Percentiles rank a stretch among this genome's conserved stretches.
These are phyloP conservation scores for Cheilosia grossa DNA, from an alignment of 2,888 invertebrate species.

Conservation along the genomic window DNA sequence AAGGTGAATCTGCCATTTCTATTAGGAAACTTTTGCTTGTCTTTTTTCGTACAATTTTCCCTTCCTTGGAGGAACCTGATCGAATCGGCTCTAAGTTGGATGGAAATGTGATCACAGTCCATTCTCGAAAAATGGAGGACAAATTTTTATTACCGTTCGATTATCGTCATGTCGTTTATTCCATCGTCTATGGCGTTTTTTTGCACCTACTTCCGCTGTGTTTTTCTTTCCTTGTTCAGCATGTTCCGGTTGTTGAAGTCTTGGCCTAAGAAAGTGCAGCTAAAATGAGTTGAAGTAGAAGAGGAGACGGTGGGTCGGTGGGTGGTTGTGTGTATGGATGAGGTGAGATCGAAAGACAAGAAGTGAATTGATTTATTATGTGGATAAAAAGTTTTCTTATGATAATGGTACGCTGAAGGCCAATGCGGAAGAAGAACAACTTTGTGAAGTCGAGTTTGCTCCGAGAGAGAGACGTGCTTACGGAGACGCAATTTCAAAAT, in stretches of 20 bases:
- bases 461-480: slow-evolving; percentile 38
- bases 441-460: slow-evolving; percentile 44
- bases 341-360: slow-evolving; percentile 73
- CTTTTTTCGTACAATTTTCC: not conserved
- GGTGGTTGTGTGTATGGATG: slow-evolving; percentile 44
- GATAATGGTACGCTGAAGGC: slow-evolving; percentile 48
- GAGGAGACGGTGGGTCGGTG: not conserved
- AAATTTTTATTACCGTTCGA: slow-evolving; percentile 75
- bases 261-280: slow-evolving; percentile 49
- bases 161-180: slow-evolving; percentile 71
- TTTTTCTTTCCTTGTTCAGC: slow-evolving; percentile 20
- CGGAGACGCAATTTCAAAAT: slow-evolving; percentile 59
- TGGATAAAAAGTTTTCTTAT: slow-evolving; percentile 71
- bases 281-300: not conserved
- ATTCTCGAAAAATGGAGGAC: slow-evolving; percentile 67
- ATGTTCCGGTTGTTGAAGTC: slow-evolving; percentile 58
- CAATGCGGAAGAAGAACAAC: slow-evolving; percentile 45
- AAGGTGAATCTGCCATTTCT: slow-evolving; percentile 61
- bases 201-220: slow-evolving; percentile 29
- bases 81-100: slow-evolving; percentile 50
- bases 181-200: slow-evolving; percentile 48
- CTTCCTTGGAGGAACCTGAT: slow-evolving; percentile 16
- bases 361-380: slow-evolving; percentile 74
- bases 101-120: slow-evolving; percentile 64
- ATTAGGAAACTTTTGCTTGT: slow-evolving; percentile 46